Evolutionary conservation across 1,140 invertebrate species (phyloP).

Genomic region (Chlorops oryzae): DNA sequence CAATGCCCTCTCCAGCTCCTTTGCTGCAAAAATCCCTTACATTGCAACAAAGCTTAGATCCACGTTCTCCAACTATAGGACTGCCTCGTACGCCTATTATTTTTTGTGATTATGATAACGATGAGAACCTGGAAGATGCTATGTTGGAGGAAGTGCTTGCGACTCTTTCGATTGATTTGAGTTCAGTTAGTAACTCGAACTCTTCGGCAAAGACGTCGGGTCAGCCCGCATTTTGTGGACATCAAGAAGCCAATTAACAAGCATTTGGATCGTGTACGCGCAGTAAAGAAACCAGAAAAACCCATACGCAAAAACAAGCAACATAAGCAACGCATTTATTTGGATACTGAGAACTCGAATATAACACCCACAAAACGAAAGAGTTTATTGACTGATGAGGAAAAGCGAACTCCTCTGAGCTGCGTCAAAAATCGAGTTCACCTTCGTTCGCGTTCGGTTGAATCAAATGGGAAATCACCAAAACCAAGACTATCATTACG

Average conservation of each 20-base stretch:
- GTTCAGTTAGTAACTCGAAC: conserved; percentile 20
- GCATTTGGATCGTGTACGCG: conserved; percentile 36
- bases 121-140: conserved; percentile 31
- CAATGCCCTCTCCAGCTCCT: conserved; percentile 26
- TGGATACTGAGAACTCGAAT: conserved; percentile 18
- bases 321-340: conserved; percentile 18
- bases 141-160: conserved; percentile 40
- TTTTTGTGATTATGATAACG: conserved; percentile 42
- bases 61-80: conserved; percentile 48
- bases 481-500: conserved; percentile 21
- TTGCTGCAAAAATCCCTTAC: conserved; percentile 13
- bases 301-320: conserved; percentile 18
- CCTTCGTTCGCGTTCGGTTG: conserved; percentile 29
- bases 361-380: conserved; percentile 18
- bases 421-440: conserved; percentile 33
- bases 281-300: conserved; percentile 29
- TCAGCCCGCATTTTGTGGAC: background rate
- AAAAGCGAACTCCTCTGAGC: conserved; percentile 33
- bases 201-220: background rate
- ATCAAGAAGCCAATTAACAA: conserved; percentile 25
- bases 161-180: conserved; percentile 35
- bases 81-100: conserved; percentile 50
- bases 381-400: background rate
- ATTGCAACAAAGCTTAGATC: conserved; percentile 33
- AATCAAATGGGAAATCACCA: conserved; percentile 17